Conservation (phyloP, 2,888 invertebrate genomes). For the Pachliopta kotzebuea region DNA sequence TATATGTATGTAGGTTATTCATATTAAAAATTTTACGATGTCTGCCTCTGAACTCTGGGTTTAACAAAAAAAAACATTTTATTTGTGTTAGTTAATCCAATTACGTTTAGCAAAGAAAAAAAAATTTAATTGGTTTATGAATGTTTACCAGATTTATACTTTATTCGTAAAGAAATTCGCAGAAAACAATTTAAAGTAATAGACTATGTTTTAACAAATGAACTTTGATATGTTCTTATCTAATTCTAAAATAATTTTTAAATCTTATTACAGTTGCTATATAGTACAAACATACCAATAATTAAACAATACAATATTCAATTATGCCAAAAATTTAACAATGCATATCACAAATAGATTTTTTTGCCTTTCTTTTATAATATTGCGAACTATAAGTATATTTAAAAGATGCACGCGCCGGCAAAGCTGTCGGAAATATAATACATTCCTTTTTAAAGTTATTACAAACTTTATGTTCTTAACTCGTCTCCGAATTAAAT, state of each 20-base stretch:
- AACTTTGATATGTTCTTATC: not conserved
- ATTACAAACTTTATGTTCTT: conserved; percentile 63
- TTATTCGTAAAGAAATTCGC: too few relatives aligned
- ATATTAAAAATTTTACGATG: conserved; percentile 34
- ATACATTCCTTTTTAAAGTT: conserved; percentile 44
- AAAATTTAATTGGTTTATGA: too few relatives aligned
- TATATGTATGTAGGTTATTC: conserved; percentile 35
- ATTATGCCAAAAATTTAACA: too few relatives aligned
- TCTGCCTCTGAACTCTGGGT: conserved; percentile 16
- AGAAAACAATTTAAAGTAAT: not conserved
- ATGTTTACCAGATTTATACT: too few relatives aligned
- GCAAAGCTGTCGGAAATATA: conserved; percentile 24
- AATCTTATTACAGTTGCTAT: not conserved
- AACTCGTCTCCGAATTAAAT: conserved; percentile 70
- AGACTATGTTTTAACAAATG: not conserved
- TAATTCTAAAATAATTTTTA: not conserved
- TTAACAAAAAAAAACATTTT: conserved; percentile 6
- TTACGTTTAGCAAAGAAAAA: not conserved
- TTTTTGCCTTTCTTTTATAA: not conserved
- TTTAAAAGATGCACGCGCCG: conserved; percentile 28
- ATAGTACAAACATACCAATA: too few relatives aligned
- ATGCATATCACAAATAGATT: too few relatives aligned
- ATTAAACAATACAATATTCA: too few relatives aligned
- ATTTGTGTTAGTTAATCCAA: not conserved
- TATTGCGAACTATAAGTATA: not conserved